Evolutionary conservation across 1,140 invertebrate genomes (phyloP), one percentile per base, ranked within the genome.

Genomic region (Planococcus citri): DNA sequence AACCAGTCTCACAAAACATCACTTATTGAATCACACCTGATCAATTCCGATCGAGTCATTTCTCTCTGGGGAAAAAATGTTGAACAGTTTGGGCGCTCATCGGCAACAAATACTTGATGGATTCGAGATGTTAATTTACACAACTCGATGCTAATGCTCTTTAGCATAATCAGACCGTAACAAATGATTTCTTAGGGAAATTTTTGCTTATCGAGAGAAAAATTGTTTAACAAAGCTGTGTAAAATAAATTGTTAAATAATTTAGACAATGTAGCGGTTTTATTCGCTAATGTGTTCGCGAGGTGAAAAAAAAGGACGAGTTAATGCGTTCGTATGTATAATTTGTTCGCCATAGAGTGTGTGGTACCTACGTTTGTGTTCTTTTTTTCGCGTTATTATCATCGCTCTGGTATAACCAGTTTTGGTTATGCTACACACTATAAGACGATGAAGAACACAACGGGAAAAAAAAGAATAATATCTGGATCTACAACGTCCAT

Each of bases 231-330:
- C 29, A 17, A 51, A 51, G 12, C n/a, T n/a, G 41, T 51, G 17
- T 51, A 51, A 51, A 51, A 51, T 51, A 51, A 51, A 51, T 51
- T 20, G 41, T 51, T 51, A 51, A 51, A 51, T 51, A 51, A 51
- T 51, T 51, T 51, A 14, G 6, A 51, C 41, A 51, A 51, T 51
- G 41, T 51, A 51, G 41, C 41, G 41, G 41, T 20, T 33, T 17
- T 14, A 37, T 37, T 51, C 41, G 41, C 41, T 51, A 51, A 51
- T 51, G 41, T 51, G n/a, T n/a, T 9, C 41, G 41, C n/a, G 41
- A n/a, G n/a, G n/a, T n/a, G n/a, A n/a, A n/a, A n/a, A n/a, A 51
- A 51, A 51, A 51, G 41, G 41, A 51, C 41, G 41, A 51, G 41
- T 51, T 51, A 51, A 51, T 51, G 41, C 41, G 33, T 51, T 51